Conservation (phyloP, 2,113 vertebrate genomes). For the Cochlearius cochlearius region DNA sequence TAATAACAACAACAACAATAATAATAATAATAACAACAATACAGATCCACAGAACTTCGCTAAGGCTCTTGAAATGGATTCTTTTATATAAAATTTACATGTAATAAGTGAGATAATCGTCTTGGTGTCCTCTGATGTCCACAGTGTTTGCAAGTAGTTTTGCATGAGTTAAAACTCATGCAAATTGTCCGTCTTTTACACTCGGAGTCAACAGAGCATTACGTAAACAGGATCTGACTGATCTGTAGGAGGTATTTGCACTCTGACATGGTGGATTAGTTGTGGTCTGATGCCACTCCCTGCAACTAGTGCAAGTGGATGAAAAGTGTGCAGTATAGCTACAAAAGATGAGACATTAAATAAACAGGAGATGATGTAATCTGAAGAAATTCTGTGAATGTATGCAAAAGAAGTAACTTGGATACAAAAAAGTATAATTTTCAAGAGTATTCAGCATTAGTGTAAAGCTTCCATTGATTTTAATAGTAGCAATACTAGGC, state of each 20-base stretch:
- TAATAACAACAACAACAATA: not conserved
- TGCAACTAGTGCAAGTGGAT: not conserved
- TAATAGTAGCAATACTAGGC: not conserved
- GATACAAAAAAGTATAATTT: not conserved
- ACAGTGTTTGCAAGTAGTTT: not conserved
- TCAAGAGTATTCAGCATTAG: not conserved
- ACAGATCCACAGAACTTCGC: not conserved
- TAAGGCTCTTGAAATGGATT: not conserved
- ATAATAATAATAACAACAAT: not conserved
- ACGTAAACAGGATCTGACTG: not conserved
- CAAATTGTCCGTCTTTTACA: not conserved
- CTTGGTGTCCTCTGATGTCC: not conserved
- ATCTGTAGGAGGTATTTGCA: not conserved
- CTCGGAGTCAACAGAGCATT: not conserved
- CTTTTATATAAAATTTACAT: not conserved
- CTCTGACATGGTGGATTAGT: not conserved
- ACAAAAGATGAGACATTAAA: not conserved
- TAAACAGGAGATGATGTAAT: not conserved
- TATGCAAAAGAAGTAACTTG: not conserved
- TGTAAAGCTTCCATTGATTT: not conserved
- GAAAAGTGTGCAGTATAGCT: not conserved
- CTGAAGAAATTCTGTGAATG: not conserved
- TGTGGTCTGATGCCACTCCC: not conserved
- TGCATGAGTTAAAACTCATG: not conserved
- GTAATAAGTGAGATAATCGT: not conserved